These are phyloP conservation scores for Athalia rosae DNA, from an alignment of 2,888 invertebrate species.

Conservation along the genomic window DNA sequence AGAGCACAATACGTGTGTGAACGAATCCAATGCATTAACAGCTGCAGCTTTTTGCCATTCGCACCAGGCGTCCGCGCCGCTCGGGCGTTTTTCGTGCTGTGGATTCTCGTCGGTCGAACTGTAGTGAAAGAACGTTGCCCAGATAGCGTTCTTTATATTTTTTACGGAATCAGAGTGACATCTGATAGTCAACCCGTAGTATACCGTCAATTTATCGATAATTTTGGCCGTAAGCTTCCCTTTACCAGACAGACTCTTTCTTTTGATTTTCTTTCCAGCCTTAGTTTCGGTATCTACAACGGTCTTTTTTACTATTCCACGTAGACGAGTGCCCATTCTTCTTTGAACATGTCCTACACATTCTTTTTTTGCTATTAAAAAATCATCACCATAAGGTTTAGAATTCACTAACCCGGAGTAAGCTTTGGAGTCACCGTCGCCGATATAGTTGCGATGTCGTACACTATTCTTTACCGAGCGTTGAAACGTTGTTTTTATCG, in stretches of 20 bases:
- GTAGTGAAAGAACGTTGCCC: constrained; percentile 50
- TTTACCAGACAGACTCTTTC: constrained; percentile 49
- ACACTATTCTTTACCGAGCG: constrained; percentile 50
- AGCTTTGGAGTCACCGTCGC: constrained; percentile 49
- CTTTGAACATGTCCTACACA: constrained; percentile 51
- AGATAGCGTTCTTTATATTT: constrained; percentile 53
- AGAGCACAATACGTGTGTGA: constrained; percentile 46
- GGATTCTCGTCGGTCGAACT: constrained; percentile 48
- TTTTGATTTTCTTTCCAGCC: constrained; percentile 50
- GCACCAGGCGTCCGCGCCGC: constrained; percentile 50
- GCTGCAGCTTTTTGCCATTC: constrained; percentile 52
- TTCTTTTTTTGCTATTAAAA: constrained; percentile 52
- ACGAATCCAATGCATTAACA: constrained; percentile 43
- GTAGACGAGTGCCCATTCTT: constrained; percentile 49
- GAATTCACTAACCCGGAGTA: constrained; percentile 46
- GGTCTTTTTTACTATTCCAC: constrained; percentile 49
- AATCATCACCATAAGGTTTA: constrained; percentile 52
- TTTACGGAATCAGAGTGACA: constrained; percentile 48
- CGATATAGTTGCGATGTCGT: constrained; percentile 50
- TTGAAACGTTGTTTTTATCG: constrained; percentile 51
- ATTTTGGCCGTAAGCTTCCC: constrained; percentile 57
- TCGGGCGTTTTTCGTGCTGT: constrained; percentile 59
- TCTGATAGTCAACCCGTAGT: constrained; percentile 49
- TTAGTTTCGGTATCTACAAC: constrained; percentile 45
- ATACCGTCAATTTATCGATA: constrained; percentile 50